Percentiles rank a stretch among this genome's conserved stretches.
These are phyloP conservation scores for Cetonia aurata DNA, from an alignment of 2,888 invertebrate genomes.

Conservation along the genomic window DNA sequence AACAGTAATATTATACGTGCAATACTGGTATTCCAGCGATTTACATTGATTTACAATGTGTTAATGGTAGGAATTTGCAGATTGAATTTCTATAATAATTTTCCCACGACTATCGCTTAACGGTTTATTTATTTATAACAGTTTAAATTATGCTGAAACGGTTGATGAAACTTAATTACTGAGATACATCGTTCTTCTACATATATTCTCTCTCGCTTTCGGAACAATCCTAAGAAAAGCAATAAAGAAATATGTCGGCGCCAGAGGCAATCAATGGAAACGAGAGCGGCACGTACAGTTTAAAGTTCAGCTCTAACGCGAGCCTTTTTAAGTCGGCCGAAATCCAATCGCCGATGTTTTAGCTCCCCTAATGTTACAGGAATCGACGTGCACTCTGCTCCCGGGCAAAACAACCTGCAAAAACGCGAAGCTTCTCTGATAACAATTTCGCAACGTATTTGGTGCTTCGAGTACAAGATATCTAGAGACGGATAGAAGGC, in stretches of 20 bases:
- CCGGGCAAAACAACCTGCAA: neutral
- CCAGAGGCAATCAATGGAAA: neutral
- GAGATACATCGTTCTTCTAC: no score
- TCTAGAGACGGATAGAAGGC: neutral
- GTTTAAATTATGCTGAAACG: no score
- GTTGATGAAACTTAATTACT: no score
- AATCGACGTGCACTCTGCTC: neutral
- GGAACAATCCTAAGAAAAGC: neutral
- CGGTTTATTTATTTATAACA: no score
- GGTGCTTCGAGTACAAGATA: neutral
- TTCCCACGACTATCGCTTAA: no score
- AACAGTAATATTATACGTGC: no score
- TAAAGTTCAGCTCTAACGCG: neutral
- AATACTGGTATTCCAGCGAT: no score
- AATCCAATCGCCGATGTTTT: neutral
- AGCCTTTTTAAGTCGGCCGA: conserved; percentile 1
- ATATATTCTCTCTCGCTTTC: no score
- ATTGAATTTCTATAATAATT: no score
- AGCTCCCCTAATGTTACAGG: neutral
- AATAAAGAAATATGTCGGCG: neutral
- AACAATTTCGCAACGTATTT: conserved; percentile 5
- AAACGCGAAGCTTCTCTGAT: neutral
- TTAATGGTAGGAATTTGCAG: no score
- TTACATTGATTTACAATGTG: no score
- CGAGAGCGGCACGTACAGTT: neutral